phyloP scores from a whole-genome alignment of 2,888 invertebrate species.

The Mimachlamys varia region DNA sequence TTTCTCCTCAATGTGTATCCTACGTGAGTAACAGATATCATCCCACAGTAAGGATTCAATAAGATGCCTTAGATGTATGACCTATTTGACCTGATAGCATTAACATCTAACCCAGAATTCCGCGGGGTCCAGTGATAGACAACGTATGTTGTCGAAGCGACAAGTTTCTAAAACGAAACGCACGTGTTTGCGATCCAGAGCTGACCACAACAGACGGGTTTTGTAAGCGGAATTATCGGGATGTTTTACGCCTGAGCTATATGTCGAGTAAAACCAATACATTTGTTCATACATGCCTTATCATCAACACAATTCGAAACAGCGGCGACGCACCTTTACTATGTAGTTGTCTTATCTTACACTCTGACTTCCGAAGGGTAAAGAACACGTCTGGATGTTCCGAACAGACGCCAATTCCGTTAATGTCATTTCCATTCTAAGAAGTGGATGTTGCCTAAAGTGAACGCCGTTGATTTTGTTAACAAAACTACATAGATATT shows the following conservation, averaged over 20 bases:
- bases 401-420: not conserved
- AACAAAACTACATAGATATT: too few relatives aligned
- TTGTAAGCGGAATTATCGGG: not conserved
- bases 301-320: not conserved
- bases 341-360: not conserved
- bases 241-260: not conserved
- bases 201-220: not conserved
- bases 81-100: not conserved
- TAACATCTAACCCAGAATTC: conserved; percentile 6
- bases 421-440: not conserved
- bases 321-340: not conserved
- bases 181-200: not conserved
- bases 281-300: not conserved
- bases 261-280: not conserved
- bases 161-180: not conserved
- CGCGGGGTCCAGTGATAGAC: not conserved
- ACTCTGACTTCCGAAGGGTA: not conserved
- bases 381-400: not conserved
- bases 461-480: not conserved
- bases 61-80: not conserved
- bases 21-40: too few relatives aligned
- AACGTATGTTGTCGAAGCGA: not conserved
- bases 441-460: not conserved
- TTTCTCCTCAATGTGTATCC: not conserved
- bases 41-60: not conserved